phyloP scores from a whole-genome alignment of 2,797 vertebrate species.

The Pantherophis vulpinus region DNA sequence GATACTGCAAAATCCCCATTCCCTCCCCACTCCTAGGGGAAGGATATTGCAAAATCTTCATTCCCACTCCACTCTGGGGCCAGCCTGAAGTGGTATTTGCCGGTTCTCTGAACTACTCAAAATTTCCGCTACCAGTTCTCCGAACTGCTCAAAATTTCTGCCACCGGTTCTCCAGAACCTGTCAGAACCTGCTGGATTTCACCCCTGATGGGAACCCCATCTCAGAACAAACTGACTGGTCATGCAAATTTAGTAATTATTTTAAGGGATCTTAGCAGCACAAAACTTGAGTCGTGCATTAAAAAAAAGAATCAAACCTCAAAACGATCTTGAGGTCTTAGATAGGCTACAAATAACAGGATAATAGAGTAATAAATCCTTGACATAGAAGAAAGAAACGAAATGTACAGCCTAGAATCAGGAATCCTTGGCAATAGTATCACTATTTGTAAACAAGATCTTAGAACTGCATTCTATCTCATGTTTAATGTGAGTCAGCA shows the following conservation, averaged over 20 bases:
- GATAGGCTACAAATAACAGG: not conserved
- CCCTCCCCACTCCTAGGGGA: no score
- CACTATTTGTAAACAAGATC: not conserved
- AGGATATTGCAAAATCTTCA: no score
- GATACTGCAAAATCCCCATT: no score
- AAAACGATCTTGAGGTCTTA: not conserved
- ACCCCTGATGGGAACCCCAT: not conserved
- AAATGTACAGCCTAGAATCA: not conserved
- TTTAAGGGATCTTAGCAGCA: not conserved
- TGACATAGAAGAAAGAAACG: not conserved
- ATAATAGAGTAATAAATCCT: not conserved
- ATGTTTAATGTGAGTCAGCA: not conserved
- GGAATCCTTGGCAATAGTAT: not conserved
- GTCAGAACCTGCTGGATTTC: no score
- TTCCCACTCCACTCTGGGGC: no score
- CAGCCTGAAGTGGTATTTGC: no score
- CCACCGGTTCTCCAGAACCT: no score
- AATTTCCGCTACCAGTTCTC: no score
- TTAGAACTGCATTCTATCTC: not conserved
- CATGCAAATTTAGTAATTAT: not conserved
- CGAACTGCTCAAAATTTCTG: no score
- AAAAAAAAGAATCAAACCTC: not conserved
- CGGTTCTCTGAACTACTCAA: no score
- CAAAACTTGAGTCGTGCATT: not conserved
- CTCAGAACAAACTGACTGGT: not conserved